phyloP scores from a whole-genome alignment of 2,888 invertebrate genomes.

The Eupeodes latifasciatus region DNA sequence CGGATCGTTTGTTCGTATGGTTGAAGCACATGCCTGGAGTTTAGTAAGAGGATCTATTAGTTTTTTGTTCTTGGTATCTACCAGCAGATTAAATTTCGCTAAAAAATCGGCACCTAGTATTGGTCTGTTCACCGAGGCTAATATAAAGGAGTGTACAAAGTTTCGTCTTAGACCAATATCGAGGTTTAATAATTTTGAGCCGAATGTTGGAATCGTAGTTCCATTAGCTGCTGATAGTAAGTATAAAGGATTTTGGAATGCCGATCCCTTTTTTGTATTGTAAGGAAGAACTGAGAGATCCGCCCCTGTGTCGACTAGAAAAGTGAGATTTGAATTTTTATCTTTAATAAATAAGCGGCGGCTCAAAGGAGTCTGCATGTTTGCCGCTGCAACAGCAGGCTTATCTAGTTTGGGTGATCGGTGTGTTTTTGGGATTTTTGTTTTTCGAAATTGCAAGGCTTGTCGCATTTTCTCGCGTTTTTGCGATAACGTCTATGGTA shows the following conservation, averaged over 20 bases:
- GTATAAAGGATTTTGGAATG: no score
- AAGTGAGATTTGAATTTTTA: not conserved
- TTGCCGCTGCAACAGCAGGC: not conserved
- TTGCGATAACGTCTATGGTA: no score
- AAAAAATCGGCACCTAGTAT: slow-evolving; percentile 2
- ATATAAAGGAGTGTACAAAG: not conserved
- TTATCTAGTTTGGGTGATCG: not conserved
- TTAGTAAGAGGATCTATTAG: not conserved
- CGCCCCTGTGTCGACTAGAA: not conserved
- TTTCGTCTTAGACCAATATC: not conserved
- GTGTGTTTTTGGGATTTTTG: not conserved
- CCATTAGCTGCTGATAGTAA: not conserved
- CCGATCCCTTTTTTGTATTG: not conserved
- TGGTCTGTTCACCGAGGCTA: not conserved
- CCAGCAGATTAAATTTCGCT: not conserved
- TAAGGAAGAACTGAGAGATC: no score
- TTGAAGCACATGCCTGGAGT: not conserved
- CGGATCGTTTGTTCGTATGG: not conserved
- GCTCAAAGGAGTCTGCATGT: not conserved
- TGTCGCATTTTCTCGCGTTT: no score
- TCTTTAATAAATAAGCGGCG: not conserved
- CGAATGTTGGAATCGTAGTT: not conserved
- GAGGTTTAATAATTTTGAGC: not conserved
- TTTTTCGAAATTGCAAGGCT: not conserved
- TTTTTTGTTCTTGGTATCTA: not conserved